Base-by-base conservation (phyloP, 1,140 invertebrate genomes). In the Harpegnathos saltator region DNA sequence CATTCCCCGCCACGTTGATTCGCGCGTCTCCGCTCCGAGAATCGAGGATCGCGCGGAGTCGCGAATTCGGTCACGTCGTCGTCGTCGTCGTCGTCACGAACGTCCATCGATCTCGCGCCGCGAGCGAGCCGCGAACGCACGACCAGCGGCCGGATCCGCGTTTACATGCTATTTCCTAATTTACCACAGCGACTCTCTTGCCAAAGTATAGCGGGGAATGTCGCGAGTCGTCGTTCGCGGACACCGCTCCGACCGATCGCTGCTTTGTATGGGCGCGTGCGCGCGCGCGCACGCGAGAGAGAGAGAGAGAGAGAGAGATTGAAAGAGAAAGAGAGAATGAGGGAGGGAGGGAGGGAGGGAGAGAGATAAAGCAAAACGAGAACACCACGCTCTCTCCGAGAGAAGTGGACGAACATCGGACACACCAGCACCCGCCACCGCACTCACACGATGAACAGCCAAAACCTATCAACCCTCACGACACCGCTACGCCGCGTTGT, bases 401-500 rank as follows among this genome's bases (percentile, higher is more conserved):
- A 66, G 75, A 86, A 68, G 80, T 72, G 50, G 89, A 86, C 52
- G 66, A 81, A 63, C 68, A 85, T 73, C 61, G 74, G 78, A 62
- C 82, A 74, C 78, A 83, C 74, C 77, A 85, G 69, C 86, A 83
- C 84, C 78, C 71, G 69, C 74, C 86, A 89, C 62, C 69, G 71
- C 75, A 85, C 84, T 85, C 69, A 82, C 69, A 85, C 83, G 61
- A 66, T 66, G 62, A 85, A 83, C 74, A 86, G 74, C 69, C 62
- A 80, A 73, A 85, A 82, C 84, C 65, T 85, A 89, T 89, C 89
- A 84, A 85, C 82, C 65, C 80, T 82, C 85, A 85, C 85, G 81
- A 87, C 86, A 87, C 86, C 62, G 82, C 89, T 90, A 78, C 84
- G 89, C 82, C 87, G 87, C 83, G 84, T 69, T 78, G 75, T 88